These are phyloP conservation scores for Passer montanus DNA, from an alignment of 2,113 vertebrate species.

Conservation along the genomic window DNA sequence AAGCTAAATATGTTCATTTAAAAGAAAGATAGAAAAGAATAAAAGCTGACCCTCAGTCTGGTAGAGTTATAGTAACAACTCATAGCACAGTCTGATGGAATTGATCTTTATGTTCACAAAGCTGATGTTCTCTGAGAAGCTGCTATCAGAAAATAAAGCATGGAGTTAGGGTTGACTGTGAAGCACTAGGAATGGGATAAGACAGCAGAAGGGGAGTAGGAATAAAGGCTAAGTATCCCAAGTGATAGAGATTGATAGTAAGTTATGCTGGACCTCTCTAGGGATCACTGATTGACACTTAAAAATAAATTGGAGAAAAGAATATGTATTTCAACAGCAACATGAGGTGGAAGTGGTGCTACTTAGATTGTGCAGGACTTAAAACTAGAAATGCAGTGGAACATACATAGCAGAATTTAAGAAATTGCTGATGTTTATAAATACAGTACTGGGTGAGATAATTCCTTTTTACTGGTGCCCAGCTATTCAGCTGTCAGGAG, in stretches of 20 bases:
- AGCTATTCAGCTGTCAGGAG: neutral
- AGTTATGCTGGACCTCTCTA: neutral
- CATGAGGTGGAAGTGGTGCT: neutral
- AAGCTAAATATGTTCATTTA: neutral
- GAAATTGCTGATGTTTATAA: neutral
- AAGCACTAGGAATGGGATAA: neutral
- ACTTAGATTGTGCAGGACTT: neutral
- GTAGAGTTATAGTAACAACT: neutral
- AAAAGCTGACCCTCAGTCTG: neutral
- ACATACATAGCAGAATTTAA: neutral
- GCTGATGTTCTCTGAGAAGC: neutral
- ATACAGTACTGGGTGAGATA: neutral
- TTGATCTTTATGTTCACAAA: neutral
- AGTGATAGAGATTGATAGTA: neutral
- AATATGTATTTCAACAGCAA: rapidly evolving
- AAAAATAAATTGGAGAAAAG: neutral
- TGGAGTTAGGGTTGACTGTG: neutral
- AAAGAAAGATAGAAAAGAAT: neutral
- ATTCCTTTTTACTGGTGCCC: rapidly evolving
- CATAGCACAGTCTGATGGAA: neutral
- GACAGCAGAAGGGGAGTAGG: neutral
- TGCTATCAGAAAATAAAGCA: neutral
- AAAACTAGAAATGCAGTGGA: neutral
- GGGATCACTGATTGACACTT: neutral
- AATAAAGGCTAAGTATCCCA: neutral